phyloP scores from a whole-genome alignment of 37 sponge, comb jelly and placozoan genomes.

The Hexactinellida sp. region DNA sequence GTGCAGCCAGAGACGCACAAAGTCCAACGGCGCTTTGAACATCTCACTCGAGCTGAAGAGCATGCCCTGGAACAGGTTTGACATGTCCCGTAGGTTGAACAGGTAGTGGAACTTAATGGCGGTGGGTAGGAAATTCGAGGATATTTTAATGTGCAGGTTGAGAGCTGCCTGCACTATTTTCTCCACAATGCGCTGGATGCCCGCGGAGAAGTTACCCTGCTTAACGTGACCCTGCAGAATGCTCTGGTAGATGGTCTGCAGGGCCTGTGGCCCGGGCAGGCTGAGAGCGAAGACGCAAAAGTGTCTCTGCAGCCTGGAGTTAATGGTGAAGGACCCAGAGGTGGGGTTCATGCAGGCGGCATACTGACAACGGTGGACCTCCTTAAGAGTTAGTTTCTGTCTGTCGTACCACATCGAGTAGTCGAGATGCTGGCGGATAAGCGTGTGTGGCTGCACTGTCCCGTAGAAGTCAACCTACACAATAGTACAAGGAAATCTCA shows the following conservation, averaged over 20 bases:
- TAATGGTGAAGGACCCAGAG: constrained; percentile 98
- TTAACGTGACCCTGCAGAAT: constrained; percentile 71
- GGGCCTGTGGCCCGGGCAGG: constrained; percentile 74
- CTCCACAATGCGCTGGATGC: constrained; percentile 47
- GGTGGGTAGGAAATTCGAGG: constrained; percentile 84
- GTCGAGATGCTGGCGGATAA: constrained; percentile 92
- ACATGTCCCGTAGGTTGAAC: constrained; percentile 93
- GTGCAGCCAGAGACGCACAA: constrained; percentile 92
- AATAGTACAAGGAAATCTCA: neutral
- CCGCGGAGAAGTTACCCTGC: constrained; percentile 30
- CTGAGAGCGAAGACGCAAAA: constrained; percentile 96
- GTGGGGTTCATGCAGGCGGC: constrained; percentile 99
- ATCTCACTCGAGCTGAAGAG: constrained; percentile 55
- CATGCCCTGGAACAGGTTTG: constrained; percentile 93
- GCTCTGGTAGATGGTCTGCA: constrained; percentile 79
- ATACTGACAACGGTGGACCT: constrained; percentile 89
- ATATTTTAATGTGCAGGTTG: constrained; percentile 62
- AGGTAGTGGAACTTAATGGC: constrained; percentile 99
- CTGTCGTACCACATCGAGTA: constrained; percentile 96
- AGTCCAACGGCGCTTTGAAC: constrained; percentile 65
- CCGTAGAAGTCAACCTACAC: constrained; percentile 70
- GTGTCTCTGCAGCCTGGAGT: constrained; percentile 94
- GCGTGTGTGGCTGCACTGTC: constrained; percentile 94
- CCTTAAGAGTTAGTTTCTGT: constrained; percentile 81
- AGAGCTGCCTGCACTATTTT: constrained; percentile 68